Evolutionary conservation across 2,113 vertebrate species (phyloP), one percentile per base, ranked within the genome.

Genomic region (Sardina pilchardus): DNA sequence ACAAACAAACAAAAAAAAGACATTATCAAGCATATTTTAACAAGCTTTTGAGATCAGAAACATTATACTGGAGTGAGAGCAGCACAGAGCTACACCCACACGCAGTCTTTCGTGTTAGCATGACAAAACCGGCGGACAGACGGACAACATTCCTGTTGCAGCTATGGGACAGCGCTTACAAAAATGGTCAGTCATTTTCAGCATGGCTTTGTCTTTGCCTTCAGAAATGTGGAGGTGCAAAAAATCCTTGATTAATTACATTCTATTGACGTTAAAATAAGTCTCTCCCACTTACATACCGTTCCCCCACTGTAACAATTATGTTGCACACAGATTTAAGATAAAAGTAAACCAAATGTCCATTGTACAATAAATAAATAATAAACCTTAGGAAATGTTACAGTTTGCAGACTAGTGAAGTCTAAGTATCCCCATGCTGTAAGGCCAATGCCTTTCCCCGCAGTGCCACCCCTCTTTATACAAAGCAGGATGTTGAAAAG

Each of bases 281-380:
- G 30, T 78, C 26, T 78, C 71, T 36, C 34, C 34, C 71, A 10
- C 7, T n/a, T 26, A 34, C 71, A 0, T 2, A 30, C 71, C 71
- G 3, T 78, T 78, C 14, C 14, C 30, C 30, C 67, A 75, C 1
- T 4, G 30, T 5, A 78, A 78, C 26, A 36, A 78, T 36, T 34
- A 36, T 6, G 36, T 78, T 36, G 30, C 71, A 78, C 71, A 75
- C 3, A 78, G 10, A 36, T 34, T 59, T 21, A 0, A 78, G 34
- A 78, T 78, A 17, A 34, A 78, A 78, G 36, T 36, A 78, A 78
- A 78, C 26, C 71, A 36, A 36, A 34, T 78, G 71, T 36, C 71
- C 71, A 34, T 36, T 36, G 30, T 59, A 36, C 71, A 78, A 78
- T 78, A 78, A 78, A 78, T 78, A 78, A 78, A 78, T 78, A 71